Evolutionary conservation across 2,797 vertebrate species (phyloP).

Genomic region (Alcedo quadribrachys): DNA sequence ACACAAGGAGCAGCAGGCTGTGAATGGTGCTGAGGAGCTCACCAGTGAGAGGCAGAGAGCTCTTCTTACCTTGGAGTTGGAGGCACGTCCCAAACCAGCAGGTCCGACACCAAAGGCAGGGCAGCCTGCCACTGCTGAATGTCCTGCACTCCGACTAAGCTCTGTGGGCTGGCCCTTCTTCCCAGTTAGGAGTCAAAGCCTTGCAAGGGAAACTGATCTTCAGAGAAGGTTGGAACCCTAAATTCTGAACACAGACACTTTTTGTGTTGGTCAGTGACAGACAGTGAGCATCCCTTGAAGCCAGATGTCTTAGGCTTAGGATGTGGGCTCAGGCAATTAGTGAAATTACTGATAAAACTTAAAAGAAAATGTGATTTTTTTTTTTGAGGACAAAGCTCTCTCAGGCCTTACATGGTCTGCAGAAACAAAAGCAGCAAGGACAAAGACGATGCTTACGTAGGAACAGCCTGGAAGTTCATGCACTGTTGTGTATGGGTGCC

Average conservation of each 20-base stretch:
- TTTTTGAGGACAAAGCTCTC: conserved; percentile 41
- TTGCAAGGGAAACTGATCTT: conserved; percentile 66
- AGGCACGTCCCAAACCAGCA: conserved; percentile 60
- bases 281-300: conserved; percentile 5
- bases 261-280: conserved; percentile 36
- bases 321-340: conserved; percentile 36
- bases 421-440: conserved; percentile 58
- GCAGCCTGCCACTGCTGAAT: conserved; percentile 42
- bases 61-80: conserved; percentile 56
- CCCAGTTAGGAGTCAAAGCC: conserved; percentile 64
- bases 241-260: conserved; percentile 67
- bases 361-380: conserved; percentile 30
- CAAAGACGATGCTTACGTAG: background rate
- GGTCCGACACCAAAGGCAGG: conserved; percentile 53
- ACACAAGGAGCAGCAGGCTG: background rate
- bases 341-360: background rate
- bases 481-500: background rate
- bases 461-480: conserved; percentile 10
- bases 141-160: conserved; percentile 57
- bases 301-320: background rate
- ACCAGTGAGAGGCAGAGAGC: conserved; percentile 8
- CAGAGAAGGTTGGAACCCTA: conserved; percentile 57
- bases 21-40: conserved; percentile 29
- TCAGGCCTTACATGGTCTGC: conserved; percentile 1
- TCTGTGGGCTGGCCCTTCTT: conserved; percentile 57